phyloP scores from a whole-genome alignment of 2,113 vertebrate species.

The Megaleporinus macrocephalus region DNA sequence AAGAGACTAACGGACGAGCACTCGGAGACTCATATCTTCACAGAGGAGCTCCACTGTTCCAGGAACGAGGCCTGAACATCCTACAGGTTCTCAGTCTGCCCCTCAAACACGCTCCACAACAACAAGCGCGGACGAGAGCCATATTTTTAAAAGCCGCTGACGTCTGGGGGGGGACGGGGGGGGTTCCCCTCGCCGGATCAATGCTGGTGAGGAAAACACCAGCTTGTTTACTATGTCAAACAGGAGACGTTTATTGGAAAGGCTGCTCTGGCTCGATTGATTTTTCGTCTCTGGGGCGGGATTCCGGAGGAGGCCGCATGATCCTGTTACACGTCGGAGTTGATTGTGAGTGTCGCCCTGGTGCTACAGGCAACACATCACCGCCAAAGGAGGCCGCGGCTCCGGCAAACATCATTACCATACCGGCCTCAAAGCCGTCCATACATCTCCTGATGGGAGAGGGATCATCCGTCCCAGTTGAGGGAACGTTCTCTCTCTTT shows the following conservation, averaged over 20 bases:
- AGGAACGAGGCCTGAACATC: neutral
- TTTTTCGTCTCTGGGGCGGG: conserved; percentile 28
- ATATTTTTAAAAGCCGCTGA: neutral
- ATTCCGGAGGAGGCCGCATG: conserved; percentile 39
- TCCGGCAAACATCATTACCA: neutral
- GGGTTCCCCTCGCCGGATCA: neutral
- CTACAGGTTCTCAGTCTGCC: neutral
- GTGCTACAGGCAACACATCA: conserved; percentile 38
- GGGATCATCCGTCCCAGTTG: neutral
- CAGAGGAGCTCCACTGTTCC: conserved; percentile 12
- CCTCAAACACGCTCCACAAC: neutral
- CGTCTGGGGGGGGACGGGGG: too few relatives aligned
- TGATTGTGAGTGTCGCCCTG: conserved; percentile 5
- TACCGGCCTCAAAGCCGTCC: neutral
- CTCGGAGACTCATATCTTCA: neutral
- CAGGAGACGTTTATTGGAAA: conserved; percentile 15
- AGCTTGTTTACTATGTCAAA: conserved; percentile 34
- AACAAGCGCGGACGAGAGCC: neutral
- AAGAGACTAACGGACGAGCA: too few relatives aligned
- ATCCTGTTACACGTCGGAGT: conserved; percentile 48
- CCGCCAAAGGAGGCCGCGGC: neutral
- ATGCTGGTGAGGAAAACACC: neutral
- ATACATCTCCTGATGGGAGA: conserved; percentile 3
- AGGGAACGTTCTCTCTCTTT: too few relatives aligned
- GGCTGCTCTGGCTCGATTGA: conserved; percentile 36